Percentiles rank a stretch among this genome's conserved stretches.
phyloP scores from a whole-genome alignment of 2,113 vertebrate genomes.

The Orthochromis indermauri region DNA sequence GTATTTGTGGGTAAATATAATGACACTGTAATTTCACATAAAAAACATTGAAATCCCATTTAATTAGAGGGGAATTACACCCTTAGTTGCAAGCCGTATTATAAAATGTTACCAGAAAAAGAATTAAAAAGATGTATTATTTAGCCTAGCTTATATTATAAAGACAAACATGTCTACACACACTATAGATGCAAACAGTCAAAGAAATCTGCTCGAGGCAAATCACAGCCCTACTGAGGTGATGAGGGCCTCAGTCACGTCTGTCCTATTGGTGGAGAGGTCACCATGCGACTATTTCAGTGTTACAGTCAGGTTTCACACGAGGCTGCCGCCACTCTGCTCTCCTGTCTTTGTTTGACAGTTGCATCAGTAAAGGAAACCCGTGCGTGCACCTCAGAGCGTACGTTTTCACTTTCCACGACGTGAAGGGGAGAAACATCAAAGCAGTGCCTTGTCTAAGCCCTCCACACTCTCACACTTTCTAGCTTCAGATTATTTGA shows the following conservation, averaged over 20 bases:
- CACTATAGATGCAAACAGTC: not conserved
- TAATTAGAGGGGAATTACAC: not conserved
- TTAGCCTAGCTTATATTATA: not conserved
- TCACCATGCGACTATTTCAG: not conserved
- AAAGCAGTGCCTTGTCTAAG: slow-evolving; percentile 5
- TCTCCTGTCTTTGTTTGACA: not conserved
- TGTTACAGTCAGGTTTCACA: not conserved
- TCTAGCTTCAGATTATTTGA: slow-evolving; percentile 31
- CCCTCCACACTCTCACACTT: not conserved
- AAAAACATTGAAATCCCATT: not conserved
- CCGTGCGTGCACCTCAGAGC: not conserved
- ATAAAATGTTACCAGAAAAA: not conserved
- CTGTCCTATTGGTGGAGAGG: not conserved
- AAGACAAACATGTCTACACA: not conserved
- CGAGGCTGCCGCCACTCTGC: not conserved
- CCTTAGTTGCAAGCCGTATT: not conserved
- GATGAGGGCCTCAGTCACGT: not conserved
- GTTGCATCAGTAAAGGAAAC: not conserved
- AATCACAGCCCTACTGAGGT: not conserved
- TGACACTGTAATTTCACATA: not conserved
- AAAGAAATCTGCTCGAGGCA: not conserved
- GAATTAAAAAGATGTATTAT: not conserved
- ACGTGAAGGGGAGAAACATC: not conserved
- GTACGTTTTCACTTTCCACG: not conserved
- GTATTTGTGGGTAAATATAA: not conserved